Conservation (phyloP, 2,797 vertebrate genomes). For the Argya squamiceps region DNA sequence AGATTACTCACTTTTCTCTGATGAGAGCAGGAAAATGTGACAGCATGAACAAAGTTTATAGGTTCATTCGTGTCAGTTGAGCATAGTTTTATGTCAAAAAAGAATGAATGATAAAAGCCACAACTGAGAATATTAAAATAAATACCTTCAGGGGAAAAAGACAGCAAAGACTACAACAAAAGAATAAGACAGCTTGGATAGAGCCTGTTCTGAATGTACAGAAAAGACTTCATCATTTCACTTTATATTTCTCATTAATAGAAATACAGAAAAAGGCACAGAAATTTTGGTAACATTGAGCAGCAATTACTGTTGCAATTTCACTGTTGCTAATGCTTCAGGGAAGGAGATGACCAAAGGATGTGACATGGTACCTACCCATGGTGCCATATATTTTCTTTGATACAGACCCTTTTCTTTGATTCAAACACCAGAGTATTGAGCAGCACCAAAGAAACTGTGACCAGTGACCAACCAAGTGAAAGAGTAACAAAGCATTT, state of each 20-base stretch:
- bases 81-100: conserved; percentile 39
- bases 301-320: neutral
- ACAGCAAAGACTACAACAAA: conserved; percentile 14
- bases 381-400: neutral
- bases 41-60: conserved; percentile 52
- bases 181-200: neutral
- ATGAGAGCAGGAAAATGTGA: conserved; percentile 43
- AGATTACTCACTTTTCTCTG: conserved; percentile 52
- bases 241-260: neutral
- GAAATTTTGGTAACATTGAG: neutral
- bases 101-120: conserved; percentile 54
- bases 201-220: neutral
- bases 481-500: neutral
- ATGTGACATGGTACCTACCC: neutral
- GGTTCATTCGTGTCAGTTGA: conserved; percentile 23
- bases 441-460: neutral
- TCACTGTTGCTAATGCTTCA: neutral
- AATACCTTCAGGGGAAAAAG: conserved; percentile 5
- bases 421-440: neutral
- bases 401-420: neutral
- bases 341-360: neutral
- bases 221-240: neutral
- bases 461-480: neutral
- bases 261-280: neutral
- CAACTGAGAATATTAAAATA: conserved; percentile 52